Evolutionary conservation across 2,888 invertebrate genomes (phyloP).

Genomic region (Standfussiana lucernea): DNA sequence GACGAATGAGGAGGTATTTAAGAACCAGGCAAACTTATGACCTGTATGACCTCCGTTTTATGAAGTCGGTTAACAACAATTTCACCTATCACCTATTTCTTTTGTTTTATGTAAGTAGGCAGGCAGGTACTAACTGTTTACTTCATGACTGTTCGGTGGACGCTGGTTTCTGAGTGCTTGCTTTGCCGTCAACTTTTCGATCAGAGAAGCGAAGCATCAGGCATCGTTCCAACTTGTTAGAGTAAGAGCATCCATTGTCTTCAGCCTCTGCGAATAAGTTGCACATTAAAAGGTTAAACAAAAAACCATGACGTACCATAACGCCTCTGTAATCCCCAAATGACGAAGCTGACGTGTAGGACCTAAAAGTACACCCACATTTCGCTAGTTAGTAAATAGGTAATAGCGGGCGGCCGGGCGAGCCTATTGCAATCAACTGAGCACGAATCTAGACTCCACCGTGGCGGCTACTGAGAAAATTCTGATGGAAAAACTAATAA

Average conservation of each 20-base stretch:
- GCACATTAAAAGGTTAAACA: not conserved
- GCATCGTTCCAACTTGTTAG: slow-evolving; percentile 87
- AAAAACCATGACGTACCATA: not conserved
- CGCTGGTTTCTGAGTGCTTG: slow-evolving; percentile 50
- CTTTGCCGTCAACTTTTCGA: slow-evolving; percentile 70
- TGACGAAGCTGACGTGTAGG: not conserved
- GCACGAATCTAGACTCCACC: not conserved
- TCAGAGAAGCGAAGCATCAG: slow-evolving; percentile 85
- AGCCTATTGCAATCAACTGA: not conserved
- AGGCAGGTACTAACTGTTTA: slow-evolving; percentile 19
- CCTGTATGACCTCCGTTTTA: not conserved
- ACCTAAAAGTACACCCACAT: not conserved
- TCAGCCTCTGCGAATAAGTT: slow-evolving; percentile 81
- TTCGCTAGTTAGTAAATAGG: not conserved
- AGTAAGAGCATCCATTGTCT: slow-evolving; percentile 88
- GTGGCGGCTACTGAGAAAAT: not conserved
- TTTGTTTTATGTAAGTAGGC: not conserved
- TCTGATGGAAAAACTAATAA: not conserved
- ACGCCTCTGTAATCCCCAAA: not conserved
- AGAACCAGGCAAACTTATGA: not conserved
- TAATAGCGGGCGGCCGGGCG: not conserved
- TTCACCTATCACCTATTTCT: not conserved
- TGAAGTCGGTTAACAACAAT: not conserved
- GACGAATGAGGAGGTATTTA: not conserved
- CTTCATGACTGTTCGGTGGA: slow-evolving; percentile 31